Conservation (phyloP, 2,113 vertebrate genomes). For the Geothlypis trichas region DNA sequence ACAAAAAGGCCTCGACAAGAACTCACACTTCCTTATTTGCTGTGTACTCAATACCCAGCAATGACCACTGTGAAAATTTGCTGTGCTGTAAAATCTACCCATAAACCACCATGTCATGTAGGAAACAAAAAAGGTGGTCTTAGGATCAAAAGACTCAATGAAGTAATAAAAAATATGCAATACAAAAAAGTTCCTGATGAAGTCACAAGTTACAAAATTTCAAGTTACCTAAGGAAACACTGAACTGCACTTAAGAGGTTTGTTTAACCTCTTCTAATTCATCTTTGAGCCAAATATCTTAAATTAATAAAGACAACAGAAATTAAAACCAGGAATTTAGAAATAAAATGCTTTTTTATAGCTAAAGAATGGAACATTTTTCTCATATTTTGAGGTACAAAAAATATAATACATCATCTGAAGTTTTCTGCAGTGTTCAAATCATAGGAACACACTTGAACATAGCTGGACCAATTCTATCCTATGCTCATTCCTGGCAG, state of each 20-base stretch:
- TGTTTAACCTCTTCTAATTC: not conserved
- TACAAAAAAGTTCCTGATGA: not conserved
- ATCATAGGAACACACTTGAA: not conserved
- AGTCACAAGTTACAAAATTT: not conserved
- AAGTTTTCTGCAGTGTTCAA: not conserved
- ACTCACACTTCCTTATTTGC: not conserved
- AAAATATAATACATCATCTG: not conserved
- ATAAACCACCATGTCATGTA: accelerated
- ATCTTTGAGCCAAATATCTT: not conserved
- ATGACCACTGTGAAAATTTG: not conserved
- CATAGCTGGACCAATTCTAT: not conserved
- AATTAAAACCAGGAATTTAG: not conserved
- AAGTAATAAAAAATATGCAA: not conserved
- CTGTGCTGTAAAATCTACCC: not conserved
- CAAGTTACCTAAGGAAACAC: not conserved
- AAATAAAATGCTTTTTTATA: not conserved
- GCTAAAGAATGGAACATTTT: not conserved
- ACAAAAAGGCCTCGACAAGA: not conserved
- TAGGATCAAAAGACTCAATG: not conserved
- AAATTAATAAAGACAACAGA: not conserved
- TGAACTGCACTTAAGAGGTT: not conserved
- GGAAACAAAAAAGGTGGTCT: not conserved
- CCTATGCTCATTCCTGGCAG: not conserved
- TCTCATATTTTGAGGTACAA: not conserved
- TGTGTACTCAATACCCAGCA: not conserved